phyloP scores from a whole-genome alignment of 2,888 invertebrate genomes.

The Fragum fragum region DNA sequence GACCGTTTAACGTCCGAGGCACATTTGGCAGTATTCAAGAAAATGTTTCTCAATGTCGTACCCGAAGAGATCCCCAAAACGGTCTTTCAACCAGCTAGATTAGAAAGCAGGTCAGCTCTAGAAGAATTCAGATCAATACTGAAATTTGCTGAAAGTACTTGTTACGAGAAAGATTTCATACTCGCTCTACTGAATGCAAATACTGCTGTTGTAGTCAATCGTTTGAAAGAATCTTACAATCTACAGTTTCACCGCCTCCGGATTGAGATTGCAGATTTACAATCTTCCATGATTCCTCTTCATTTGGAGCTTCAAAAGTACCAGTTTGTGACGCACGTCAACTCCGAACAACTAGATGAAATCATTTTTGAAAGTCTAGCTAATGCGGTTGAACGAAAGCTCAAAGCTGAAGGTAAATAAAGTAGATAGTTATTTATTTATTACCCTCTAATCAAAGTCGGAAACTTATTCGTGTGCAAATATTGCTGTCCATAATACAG shows the following conservation, averaged over 20 bases:
- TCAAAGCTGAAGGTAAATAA: background rate
- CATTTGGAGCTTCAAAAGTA: conserved; percentile 17
- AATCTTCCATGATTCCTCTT: conserved; percentile 8
- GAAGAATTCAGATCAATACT: background rate
- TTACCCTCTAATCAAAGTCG: too few relatives aligned
- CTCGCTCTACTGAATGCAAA: conserved; percentile 6
- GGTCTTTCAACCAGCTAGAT: background rate
- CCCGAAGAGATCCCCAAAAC: background rate
- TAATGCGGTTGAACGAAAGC: conserved; percentile 6
- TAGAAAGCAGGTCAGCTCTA: conserved; percentile 21
- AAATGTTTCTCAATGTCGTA: conserved; percentile 6
- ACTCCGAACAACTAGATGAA: conserved; percentile 12
- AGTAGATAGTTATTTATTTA: too few relatives aligned
- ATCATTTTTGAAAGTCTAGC: conserved; percentile 16
- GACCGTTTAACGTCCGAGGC: background rate
- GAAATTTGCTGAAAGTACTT: background rate
- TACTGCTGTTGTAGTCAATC: conserved; percentile 8
- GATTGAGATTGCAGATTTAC: background rate
- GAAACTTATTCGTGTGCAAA: too few relatives aligned
- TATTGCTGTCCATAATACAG: too few relatives aligned
- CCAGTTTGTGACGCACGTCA: conserved; percentile 1
- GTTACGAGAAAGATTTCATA: conserved; percentile 25
- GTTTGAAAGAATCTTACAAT: conserved; percentile 5
- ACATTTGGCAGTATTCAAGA: background rate
- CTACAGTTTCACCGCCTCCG: background rate